A percentile compares a stretch with the other conserved stretches of the same genome.
Evolutionary conservation across 2,113 vertebrate species (phyloP).

Genomic region (Melanerpes aurifrons): DNA sequence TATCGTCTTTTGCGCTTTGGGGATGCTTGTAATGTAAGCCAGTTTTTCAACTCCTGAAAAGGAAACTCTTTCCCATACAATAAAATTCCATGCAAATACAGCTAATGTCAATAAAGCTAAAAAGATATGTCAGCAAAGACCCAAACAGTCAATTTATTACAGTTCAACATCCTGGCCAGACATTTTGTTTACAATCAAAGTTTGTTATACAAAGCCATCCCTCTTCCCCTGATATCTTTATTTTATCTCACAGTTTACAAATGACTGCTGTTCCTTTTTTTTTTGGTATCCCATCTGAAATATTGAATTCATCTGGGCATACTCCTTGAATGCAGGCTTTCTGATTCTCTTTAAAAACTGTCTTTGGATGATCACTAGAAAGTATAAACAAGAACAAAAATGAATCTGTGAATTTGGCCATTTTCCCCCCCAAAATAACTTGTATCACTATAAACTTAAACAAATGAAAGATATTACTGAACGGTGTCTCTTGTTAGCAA

Average conservation of each 20-base stretch:
- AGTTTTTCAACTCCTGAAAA: background rate
- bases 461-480: slow-evolving; percentile 4
- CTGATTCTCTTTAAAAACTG: background rate
- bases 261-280: slow-evolving; percentile 5
- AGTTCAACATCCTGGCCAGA: slow-evolving; percentile 54
- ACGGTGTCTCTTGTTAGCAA: background rate
- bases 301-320: background rate
- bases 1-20: background rate
- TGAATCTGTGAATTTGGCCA: background rate
- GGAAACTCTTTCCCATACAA: background rate
- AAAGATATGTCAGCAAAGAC: slow-evolving; percentile 45
- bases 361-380: slow-evolving; percentile 28
- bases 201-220: slow-evolving; percentile 28
- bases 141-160: slow-evolving; percentile 44
- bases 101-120: slow-evolving; percentile 45
- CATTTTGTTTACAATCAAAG: slow-evolving; percentile 38
- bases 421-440: slow-evolving; percentile 1
- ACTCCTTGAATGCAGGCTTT: background rate
- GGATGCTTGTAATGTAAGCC: background rate
- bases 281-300: slow-evolving; percentile 8
- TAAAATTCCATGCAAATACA: slow-evolving; percentile 25
- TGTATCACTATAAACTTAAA: background rate
- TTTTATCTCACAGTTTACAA: slow-evolving; percentile 46
- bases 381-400: background rate
- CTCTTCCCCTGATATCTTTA: slow-evolving; percentile 10